Conservation (phyloP, 2,888 invertebrate genomes). For the Ephialtes manifestator region DNA sequence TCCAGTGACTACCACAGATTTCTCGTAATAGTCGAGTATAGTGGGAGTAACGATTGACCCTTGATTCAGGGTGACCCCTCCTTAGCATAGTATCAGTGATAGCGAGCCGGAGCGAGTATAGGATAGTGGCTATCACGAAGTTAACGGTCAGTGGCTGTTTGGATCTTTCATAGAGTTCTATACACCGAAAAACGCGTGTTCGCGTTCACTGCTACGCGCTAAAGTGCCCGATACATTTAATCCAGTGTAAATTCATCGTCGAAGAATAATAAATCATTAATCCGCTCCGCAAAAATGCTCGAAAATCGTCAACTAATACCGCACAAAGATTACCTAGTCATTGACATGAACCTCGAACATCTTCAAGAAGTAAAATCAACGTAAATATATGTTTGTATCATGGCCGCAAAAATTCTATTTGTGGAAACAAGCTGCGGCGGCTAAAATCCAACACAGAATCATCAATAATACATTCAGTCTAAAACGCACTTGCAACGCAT, state of each 20-base stretch:
- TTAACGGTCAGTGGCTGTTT: constrained; percentile 46
- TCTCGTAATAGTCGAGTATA: constrained; percentile 51
- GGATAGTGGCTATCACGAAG: neutral
- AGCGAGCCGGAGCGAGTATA: constrained; percentile 51
- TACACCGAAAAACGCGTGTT: constrained; percentile 32
- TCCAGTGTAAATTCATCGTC: neutral
- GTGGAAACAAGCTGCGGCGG: constrained; percentile 11
- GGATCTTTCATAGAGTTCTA: constrained; percentile 51
- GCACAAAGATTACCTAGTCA: constrained; percentile 75
- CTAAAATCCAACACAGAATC: neutral
- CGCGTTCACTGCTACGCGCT: neutral
- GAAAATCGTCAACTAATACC: constrained; percentile 57
- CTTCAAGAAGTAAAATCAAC: constrained; percentile 77
- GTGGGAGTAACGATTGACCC: constrained; percentile 67
- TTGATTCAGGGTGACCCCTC: constrained; percentile 69
- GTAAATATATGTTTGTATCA: constrained; percentile 67
- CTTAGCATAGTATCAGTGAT: constrained; percentile 60
- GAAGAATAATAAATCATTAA: neutral
- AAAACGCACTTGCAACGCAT: constrained; percentile 7
- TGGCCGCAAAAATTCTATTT: constrained; percentile 40
- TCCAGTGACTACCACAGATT: constrained; percentile 27
- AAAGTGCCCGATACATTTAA: neutral
- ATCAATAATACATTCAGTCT: neutral
- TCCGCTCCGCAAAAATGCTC: constrained; percentile 29
- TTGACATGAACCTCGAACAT: constrained; percentile 77